Base-by-base conservation (phyloP, 2,797 vertebrate species). In the Hyperoplus lanceolatus region DNA sequence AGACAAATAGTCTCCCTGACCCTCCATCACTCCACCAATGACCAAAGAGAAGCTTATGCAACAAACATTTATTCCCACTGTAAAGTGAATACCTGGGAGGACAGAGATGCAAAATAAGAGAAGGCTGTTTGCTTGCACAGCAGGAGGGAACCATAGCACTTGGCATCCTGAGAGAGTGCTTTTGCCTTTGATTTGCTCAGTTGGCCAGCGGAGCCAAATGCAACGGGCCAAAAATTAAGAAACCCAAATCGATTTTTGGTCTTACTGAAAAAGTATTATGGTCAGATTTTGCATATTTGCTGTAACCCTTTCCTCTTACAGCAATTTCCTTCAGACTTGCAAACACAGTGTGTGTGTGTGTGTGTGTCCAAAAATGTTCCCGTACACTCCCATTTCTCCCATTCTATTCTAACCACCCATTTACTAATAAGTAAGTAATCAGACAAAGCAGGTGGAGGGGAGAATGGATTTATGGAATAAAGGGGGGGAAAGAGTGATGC, bases 161-260 rank as follows among this genome's bases (percentile, higher is more conserved):
- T 70, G 64, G 81, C 75, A 75, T 51, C 74, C 73, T 18, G 54
- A 78, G 53, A 76, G 63, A 61, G 42, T 9, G 3, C 41, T 74
- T 81, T 79, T 73, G 70, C 65, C 60, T 84, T 87, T 86, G 83
- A 89, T 87, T 87, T 89, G 75, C 62, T 54, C 73, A 57, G 53
- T 69, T 86, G 86, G 86, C 77, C 64, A 57, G 57, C n/a, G 59
- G 46, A 53, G 62, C 29, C 29, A 71, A 29, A 73, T 61, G 55
- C 67, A 82, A 43, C 59, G 67, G 41, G 70, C 89, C 88, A 90
- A 80, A 80, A 78, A 83, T 85, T 60, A 78, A 88, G 87, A 77
- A 92, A 83, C 57, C 73, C 66, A 84, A 86, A 82, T 86, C 75
- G 89, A 74, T 84, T 70, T 83, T 77, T 58, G 77, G 83, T 38